Conservation (phyloP, 2,113 vertebrate genomes). For the Heterochromis multidens region DNA sequence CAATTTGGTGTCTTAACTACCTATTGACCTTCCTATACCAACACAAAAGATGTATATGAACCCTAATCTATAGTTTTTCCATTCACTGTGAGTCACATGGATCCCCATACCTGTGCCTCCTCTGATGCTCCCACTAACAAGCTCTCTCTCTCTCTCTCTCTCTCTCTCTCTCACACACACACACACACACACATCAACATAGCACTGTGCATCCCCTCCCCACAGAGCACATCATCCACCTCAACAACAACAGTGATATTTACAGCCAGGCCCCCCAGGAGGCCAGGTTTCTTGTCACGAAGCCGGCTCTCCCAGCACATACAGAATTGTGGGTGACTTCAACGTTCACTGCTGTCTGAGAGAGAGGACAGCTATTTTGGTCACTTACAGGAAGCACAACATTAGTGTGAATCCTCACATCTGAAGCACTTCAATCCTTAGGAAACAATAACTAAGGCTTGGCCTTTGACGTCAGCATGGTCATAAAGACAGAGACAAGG, state of each 20-base stretch:
- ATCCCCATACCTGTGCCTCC: conserved; percentile 31
- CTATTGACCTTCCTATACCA: not conserved
- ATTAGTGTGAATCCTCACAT: conserved; percentile 41
- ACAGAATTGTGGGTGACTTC: conserved; percentile 41
- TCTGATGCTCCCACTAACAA: conserved; percentile 1
- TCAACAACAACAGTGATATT: conserved; percentile 57
- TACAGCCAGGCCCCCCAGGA: conserved; percentile 38
- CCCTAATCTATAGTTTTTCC: conserved; percentile 27
- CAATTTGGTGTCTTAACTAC: not conserved
- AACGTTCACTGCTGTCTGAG: not conserved
- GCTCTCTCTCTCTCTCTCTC: too few species aligned
- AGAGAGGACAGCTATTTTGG: conserved; percentile 38
- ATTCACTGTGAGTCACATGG: conserved; percentile 30
- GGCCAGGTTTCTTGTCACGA: conserved; percentile 51
- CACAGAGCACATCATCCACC: conserved; percentile 42
- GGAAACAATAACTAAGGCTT: conserved; percentile 44
- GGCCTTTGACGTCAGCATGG: conserved; percentile 56
- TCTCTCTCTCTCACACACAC: not conserved
- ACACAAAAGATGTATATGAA: conserved; percentile 22
- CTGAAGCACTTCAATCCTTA: conserved; percentile 21
- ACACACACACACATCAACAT: not conserved
- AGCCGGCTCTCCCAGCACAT: conserved; percentile 19
- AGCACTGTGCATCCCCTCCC: conserved; percentile 30
- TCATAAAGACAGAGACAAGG: conserved; percentile 34
- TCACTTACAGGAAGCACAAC: conserved; percentile 44